Conservation (phyloP, 2,888 invertebrate genomes). For the Platycheirus albimanus region DNA sequence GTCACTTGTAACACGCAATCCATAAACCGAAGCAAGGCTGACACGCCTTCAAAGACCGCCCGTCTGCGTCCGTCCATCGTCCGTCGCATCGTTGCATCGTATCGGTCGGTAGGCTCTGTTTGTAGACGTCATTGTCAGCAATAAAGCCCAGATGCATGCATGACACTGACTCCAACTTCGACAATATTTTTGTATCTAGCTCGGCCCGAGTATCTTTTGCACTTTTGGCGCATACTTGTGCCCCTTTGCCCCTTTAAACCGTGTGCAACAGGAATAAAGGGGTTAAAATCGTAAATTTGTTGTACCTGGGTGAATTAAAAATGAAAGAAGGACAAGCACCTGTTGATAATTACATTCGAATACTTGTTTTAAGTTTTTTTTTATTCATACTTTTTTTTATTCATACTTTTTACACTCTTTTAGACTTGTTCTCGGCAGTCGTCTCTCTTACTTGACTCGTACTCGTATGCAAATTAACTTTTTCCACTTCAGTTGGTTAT, state of each 20-base stretch:
- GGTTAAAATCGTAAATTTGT: slow-evolving; percentile 61
- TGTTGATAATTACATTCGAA: slow-evolving; percentile 65
- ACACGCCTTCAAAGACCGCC: slow-evolving; percentile 54
- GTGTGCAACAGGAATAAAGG: slow-evolving; percentile 33
- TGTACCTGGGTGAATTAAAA: slow-evolving; percentile 51
- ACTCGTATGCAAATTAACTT: slow-evolving; percentile 50
- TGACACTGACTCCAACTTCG: slow-evolving; percentile 23
- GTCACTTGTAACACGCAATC: slow-evolving; percentile 49
- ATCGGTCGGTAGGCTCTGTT: not conserved
- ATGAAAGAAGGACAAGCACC: slow-evolving; percentile 58
- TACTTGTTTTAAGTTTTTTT: slow-evolving; percentile 32
- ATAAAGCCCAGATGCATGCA: slow-evolving; percentile 48
- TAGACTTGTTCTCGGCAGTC: slow-evolving; percentile 40
- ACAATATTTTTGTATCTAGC: slow-evolving; percentile 14
- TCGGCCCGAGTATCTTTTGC: slow-evolving; percentile 10
- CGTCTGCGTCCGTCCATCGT: slow-evolving; percentile 5
- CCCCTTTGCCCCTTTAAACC: slow-evolving; percentile 41
- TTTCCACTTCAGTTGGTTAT: slow-evolving; percentile 62
- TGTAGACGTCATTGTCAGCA: slow-evolving; percentile 25
- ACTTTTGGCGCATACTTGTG: slow-evolving; percentile 38
- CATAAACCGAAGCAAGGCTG: slow-evolving; percentile 32
- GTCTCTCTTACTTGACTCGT: slow-evolving; percentile 17
- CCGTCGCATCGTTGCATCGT: too few relatives aligned
- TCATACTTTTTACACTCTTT: slow-evolving; percentile 7
- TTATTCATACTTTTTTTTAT: not conserved